Conservation (phyloP, 2,797 vertebrate genomes). For the Lutra lutra region DNA sequence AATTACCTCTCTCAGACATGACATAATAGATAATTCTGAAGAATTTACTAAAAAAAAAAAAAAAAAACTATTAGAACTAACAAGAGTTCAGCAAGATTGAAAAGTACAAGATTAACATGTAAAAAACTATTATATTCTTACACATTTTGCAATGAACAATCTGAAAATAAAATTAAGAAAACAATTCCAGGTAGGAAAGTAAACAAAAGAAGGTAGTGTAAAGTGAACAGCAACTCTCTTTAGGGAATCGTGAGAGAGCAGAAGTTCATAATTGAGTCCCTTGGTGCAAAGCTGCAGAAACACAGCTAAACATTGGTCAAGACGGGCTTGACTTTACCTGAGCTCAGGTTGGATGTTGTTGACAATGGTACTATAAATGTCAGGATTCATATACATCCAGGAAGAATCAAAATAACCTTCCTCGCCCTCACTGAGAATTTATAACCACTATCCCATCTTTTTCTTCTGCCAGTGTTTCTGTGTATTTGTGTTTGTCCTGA, state of each 20-base stretch:
- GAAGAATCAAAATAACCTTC: no score
- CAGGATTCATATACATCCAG: no score
- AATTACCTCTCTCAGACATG: not conserved
- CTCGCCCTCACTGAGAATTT: no score
- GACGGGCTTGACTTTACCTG: not conserved
- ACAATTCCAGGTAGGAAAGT: not conserved
- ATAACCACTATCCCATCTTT: no score
- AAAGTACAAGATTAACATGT: not conserved
- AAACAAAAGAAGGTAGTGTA: no score
- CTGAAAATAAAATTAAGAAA: conserved; percentile 39
- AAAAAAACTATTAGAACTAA: not conserved
- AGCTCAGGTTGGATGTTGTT: not conserved
- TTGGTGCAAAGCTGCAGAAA: not conserved
- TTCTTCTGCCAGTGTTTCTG: no score
- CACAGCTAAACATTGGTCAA: not conserved
- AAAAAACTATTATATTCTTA: not conserved
- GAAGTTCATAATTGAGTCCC: not conserved
- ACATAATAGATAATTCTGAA: not conserved
- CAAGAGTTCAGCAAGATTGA: not conserved
- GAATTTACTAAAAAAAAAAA: not conserved
- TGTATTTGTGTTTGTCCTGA: no score
- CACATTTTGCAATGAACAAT: not conserved
- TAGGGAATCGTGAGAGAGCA: fast-evolving
- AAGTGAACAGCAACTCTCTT: fast-evolving
- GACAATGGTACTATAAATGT: no score